Base-by-base conservation (phyloP, 2,888 invertebrate genomes). In the Odontocolon sp. region DNA sequence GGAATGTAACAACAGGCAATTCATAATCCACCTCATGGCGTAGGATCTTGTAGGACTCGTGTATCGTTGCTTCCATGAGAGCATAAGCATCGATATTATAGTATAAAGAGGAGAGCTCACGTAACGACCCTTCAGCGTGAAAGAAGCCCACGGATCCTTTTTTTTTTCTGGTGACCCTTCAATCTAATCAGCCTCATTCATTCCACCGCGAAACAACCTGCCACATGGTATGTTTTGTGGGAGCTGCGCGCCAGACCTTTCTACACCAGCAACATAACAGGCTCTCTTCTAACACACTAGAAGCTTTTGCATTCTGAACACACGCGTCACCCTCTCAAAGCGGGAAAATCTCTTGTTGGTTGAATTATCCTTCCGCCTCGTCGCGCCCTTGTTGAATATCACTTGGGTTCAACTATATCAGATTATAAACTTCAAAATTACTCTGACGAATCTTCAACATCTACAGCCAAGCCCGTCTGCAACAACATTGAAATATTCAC, bases 131-230 rank as follows among this genome's bases (percentile, higher is more conserved):
- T 86, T 85, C 80, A 69, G 57, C 76, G 79, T 79, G 75, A 78
- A 83, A 82, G 81, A 80, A 82, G 80, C 81, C 80, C 8, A 14
- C 23, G 14, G n/a, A 54, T 59, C 71, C 76, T 73, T 72, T 67
- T 70, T 64, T 52, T 50, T 42, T 52, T 45, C 23, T 59, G 73
- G 67, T 70, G 75, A 82, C 86, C 85, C 87, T 87, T 86, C 84
- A 81, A 86, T 86, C 86, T 87, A 87, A 87, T 87, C 87, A 87
- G 87, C 83, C 82, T 86, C 85, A 87, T 87, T 87, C 87, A 87
- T 80, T 81, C 73, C 73, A 84, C 86, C 86, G 82, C 86, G 84
- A 86, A 87, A 87, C 86, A 87, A 87, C 87, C 87, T 87, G 87
- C 87, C 87, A 87, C 86, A 87, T 87, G 87, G 86, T 81, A 63